Evolutionary conservation across 2,113 vertebrate genomes (phyloP).

Genomic region (Cavia aperea): DNA sequence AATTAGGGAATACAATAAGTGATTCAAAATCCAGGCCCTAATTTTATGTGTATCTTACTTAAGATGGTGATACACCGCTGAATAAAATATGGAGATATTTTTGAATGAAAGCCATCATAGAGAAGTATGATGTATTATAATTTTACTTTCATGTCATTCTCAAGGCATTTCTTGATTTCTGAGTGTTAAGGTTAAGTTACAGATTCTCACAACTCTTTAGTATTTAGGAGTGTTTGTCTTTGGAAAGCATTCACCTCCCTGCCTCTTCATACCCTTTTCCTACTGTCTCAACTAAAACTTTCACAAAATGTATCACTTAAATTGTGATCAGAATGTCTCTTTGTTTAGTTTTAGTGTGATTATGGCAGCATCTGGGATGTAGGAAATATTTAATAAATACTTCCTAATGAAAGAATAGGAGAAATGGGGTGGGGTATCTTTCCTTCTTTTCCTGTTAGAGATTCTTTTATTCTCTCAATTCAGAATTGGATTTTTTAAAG

Average conservation of each 20-base stretch:
- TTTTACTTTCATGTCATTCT: neutral
- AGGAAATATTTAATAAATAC: neutral
- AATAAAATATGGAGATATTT: slow-evolving; percentile 2
- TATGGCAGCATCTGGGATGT: neutral
- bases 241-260: neutral
- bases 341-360: slow-evolving; percentile 11
- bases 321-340: neutral
- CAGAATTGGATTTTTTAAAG: neutral
- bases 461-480: neutral
- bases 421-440: neutral
- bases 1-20: neutral
- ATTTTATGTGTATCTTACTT: slow-evolving; percentile 22
- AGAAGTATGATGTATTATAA: neutral
- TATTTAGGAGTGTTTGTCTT: neutral
- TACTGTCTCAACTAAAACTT: neutral
- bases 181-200: neutral
- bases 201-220: neutral
- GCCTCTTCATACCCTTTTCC: neutral
- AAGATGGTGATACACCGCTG: neutral
- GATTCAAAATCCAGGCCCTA: neutral
- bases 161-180: slow-evolving; percentile 24
- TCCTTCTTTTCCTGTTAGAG: neutral
- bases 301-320: neutral
- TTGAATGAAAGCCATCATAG: neutral
- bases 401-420: neutral